Base-by-base conservation (phyloP, 2,888 invertebrate species). In the Tineola bisselliella region DNA sequence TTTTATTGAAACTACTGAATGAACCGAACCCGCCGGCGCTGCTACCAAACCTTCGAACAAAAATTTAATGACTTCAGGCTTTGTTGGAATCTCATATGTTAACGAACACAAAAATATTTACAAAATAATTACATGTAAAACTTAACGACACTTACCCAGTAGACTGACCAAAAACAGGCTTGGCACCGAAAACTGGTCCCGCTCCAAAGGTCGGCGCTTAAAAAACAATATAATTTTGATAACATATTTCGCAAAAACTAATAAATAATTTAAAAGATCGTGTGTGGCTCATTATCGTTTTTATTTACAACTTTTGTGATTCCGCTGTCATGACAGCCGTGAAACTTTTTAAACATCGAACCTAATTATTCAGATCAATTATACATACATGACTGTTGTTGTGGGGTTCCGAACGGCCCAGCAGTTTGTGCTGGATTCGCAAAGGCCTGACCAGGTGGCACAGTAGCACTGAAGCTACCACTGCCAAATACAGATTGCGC, bases 1-100 rank as follows among this genome's bases (percentile, higher is more conserved):
- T 84, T 65, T 83, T 84, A 69, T 79, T 84, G 67, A 82, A 81
- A 0, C 79, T 82, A 12, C 82, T 77, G 63, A 82, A 82, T 0
- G 69, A 59, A 0, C 11, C 60, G 64, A 6, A 76, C 73, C n/a
- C 75, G 71, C 18, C 62, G 58, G 66, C 62, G 15, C 63, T 65
- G 6, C 8, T 17, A 58, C 33, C 25, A 6, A 25, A 25, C 25
- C 25, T 25, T 25, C 6, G 6, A 25, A 25, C 25, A 25, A 43
- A 44, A 54, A 13, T n/a, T n/a, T n/a, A n/a, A n/a, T n/a, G n/a
- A n/a, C n/a, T n/a, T n/a, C n/a, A n/a, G n/a, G n/a, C n/a, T n/a
- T n/a, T n/a, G n/a, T n/a, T n/a, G n/a, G n/a, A n/a, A n/a, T n/a
- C n/a, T n/a, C n/a, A n/a, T n/a, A n/a, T n/a, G n/a, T n/a, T n/a